A percentile compares a stretch with the other conserved stretches of the same genome.
phyloP scores from a whole-genome alignment of 2,888 invertebrate genomes.

The Drosophila paramelanica region DNA sequence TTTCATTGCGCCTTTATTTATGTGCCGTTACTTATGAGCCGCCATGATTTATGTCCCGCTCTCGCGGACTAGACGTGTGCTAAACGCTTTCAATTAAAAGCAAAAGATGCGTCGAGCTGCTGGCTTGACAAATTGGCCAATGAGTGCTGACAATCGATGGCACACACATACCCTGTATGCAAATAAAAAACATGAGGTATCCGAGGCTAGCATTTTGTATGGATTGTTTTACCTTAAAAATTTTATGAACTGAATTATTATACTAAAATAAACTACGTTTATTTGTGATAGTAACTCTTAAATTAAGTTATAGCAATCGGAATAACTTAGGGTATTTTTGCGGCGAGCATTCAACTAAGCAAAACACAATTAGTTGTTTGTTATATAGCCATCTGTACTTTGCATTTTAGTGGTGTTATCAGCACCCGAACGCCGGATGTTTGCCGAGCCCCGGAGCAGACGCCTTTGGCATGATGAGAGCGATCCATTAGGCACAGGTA shows the following conservation, averaged over 20 bases:
- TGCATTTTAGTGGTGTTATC: slow-evolving; percentile 53
- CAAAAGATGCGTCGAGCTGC: slow-evolving; percentile 42
- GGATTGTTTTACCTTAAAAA: too few species aligned
- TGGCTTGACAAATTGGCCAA: slow-evolving; percentile 59
- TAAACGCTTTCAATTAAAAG: slow-evolving; percentile 81
- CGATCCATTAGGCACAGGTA: slow-evolving; percentile 48
- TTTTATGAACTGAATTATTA: too few species aligned
- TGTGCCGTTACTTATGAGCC: slow-evolving; percentile 79
- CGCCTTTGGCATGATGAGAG: slow-evolving; percentile 28
- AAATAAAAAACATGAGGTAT: neutral
- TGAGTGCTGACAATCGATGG: slow-evolving; percentile 59
- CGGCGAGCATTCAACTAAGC: neutral
- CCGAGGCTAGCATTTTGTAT: neutral
- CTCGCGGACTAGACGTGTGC: slow-evolving; percentile 59
- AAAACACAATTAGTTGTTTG: neutral
- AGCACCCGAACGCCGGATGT: slow-evolving; percentile 57
- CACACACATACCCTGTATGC: slow-evolving; percentile 15
- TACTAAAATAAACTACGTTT: too few species aligned
- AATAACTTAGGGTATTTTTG: slow-evolving; percentile 1
- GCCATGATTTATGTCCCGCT: slow-evolving; percentile 70
- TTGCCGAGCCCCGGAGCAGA: slow-evolving; percentile 36
- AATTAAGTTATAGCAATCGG: too few species aligned
- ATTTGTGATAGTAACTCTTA: too few species aligned
- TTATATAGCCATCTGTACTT: slow-evolving; percentile 10
- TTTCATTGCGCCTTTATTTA: slow-evolving; percentile 73